A percentile compares a stretch with the other conserved stretches of the same genome.
Evolutionary conservation across 2,888 invertebrate genomes (phyloP).

Genomic region (Ochropleura plecta): DNA sequence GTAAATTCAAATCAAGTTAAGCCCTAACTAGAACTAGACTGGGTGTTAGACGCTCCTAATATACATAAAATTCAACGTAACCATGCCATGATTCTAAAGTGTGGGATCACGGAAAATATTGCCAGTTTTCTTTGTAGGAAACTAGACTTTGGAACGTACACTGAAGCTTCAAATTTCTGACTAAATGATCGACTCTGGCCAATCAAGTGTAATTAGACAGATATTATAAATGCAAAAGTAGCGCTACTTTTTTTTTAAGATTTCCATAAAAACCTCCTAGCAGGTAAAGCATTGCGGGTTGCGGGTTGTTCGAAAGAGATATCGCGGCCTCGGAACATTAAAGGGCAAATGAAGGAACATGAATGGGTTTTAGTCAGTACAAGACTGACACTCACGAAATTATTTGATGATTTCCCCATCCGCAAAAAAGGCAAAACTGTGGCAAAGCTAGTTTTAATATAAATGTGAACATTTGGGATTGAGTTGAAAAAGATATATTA

Average conservation of each 20-base stretch:
- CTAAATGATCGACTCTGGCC: background rate
- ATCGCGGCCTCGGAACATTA: too few relatives aligned
- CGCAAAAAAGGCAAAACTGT: too few relatives aligned
- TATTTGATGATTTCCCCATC: too few relatives aligned
- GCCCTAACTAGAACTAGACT: background rate
- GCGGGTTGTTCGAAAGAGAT: too few relatives aligned
- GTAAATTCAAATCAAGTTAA: conserved; percentile 17
- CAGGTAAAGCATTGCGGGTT: background rate
- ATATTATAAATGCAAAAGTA: background rate
- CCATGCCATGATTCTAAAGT: background rate
- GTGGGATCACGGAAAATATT: background rate
- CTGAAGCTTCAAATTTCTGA: too few relatives aligned
- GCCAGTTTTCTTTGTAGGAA: background rate
- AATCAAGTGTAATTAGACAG: background rate
- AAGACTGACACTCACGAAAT: too few relatives aligned
- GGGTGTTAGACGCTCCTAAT: background rate
- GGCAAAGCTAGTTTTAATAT: background rate
- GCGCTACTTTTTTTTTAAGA: background rate
- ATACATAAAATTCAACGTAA: background rate
- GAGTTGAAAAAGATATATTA: conserved; percentile 22
- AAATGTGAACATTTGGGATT: background rate
- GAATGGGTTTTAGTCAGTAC: too few relatives aligned
- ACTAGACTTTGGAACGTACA: too few relatives aligned
- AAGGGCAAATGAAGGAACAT: too few relatives aligned
- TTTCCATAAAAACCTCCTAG: background rate